Conservation (phyloP, 2,888 invertebrate genomes). For the Argyresthia albistria region DNA sequence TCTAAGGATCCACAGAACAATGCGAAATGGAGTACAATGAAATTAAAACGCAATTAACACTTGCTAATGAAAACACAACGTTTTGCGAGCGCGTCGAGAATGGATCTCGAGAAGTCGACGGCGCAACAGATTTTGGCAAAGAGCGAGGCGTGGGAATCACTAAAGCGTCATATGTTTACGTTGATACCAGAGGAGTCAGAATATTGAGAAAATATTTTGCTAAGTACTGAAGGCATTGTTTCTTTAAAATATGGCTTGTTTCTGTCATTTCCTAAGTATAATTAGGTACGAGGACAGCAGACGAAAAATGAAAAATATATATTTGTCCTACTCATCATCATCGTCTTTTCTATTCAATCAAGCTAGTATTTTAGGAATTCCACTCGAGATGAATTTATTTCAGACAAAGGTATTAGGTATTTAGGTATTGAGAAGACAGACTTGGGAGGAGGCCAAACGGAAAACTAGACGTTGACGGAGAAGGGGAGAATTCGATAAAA, state of each 20-base stretch:
- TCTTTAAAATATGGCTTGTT: no score
- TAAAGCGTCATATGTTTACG: slow-evolving; percentile 6
- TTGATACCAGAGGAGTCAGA: background rate
- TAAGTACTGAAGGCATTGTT: no score
- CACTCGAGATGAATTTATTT: no score
- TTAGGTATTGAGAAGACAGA: slow-evolving; percentile 33
- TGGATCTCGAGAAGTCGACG: slow-evolving; percentile 28
- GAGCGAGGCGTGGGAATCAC: slow-evolving; percentile 31
- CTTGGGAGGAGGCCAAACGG: slow-evolving; percentile 44
- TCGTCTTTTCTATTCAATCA: no score
- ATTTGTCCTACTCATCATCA: no score
- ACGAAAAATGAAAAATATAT: no score
- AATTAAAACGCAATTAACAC: slow-evolving; percentile 18
- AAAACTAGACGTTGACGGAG: background rate
- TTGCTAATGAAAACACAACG: slow-evolving; percentile 24
- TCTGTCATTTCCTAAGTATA: no score
- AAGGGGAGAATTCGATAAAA: background rate
- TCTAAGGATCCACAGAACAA: slow-evolving; percentile 11
- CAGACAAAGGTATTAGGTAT: no score
- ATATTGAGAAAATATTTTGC: no score
- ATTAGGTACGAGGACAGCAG: no score
- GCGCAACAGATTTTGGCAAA: slow-evolving; percentile 58
- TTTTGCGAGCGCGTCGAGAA: slow-evolving; percentile 24
- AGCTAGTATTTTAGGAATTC: no score
- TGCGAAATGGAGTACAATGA: slow-evolving; percentile 15